Evolutionary conservation across 2,113 vertebrate species (phyloP).

Genomic region (Dipodomys stephensi): DNA sequence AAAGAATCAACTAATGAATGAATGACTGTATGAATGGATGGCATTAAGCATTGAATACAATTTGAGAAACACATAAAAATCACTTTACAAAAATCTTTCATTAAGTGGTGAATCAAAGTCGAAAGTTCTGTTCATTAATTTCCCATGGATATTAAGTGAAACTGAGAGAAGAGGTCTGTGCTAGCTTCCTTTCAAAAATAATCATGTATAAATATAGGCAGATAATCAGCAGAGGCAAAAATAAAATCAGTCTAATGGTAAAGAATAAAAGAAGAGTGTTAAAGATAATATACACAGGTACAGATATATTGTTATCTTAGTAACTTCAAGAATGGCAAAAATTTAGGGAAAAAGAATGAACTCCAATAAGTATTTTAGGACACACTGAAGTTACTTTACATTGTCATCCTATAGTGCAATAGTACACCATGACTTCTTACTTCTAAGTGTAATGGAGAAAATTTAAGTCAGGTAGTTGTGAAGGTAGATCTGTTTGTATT

Average conservation of each 20-base stretch:
- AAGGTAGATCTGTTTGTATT: not conserved
- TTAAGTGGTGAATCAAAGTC: not conserved
- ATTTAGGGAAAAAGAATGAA: not conserved
- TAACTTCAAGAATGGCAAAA: not conserved
- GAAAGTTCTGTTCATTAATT: not conserved
- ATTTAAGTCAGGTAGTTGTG: not conserved
- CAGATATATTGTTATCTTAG: not conserved
- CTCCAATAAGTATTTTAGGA: not conserved
- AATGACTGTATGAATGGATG: not conserved
- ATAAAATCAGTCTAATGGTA: constrained; percentile 7
- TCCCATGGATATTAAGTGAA: not conserved
- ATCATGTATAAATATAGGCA: not conserved
- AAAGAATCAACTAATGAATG: not conserved
- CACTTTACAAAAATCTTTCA: constrained; percentile 32
- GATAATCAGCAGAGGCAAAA: not conserved
- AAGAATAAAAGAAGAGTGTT: constrained; percentile 1
- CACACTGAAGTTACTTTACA: not conserved
- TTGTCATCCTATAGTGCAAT: not conserved
- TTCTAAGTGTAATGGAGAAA: not conserved
- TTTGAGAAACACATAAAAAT: constrained; percentile 36
- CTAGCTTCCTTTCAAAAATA: not conserved
- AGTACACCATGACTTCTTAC: not conserved
- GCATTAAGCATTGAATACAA: not conserved
- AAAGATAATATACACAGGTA: constrained; percentile 3
- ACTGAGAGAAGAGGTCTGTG: not conserved